Evolutionary conservation across 53 echinoderm and acorn worm species (phyloP), one percentile per base, ranked within the genome.

Genomic region (Luidia sarsii): DNA sequence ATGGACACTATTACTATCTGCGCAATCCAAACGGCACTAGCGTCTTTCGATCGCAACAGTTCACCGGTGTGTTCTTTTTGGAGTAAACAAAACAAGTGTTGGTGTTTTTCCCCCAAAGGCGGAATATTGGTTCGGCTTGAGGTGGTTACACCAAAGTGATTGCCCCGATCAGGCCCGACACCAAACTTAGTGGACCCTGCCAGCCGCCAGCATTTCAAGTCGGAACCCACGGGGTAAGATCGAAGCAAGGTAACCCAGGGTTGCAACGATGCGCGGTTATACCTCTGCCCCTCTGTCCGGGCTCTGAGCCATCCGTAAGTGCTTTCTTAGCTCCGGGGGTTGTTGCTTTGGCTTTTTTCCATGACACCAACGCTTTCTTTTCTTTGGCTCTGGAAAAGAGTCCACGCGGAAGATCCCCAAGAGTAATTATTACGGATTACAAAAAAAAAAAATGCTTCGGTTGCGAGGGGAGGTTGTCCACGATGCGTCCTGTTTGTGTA

Each of bases 391-490:
- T 41, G 41, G 41, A 41, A 41, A 54, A 10, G 46, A 60, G 61
- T 77, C 77, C 39, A 31, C 46, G 19, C 16, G n/a, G 33, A 61
- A 20, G 48, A 61, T 19, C 77, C 77, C 77, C 77, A n/a, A 15
- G 77, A 77, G 77, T 77, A 77, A 77, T 77, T 77, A 77, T 60
- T 31, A 57, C 21, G 48, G 61, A 60, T 77, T 77, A 45, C n/a
- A n/a, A n/a, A n/a, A n/a, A n/a, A n/a, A n/a, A 77, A 69, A 77
- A 56, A 77, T 77, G 77, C 60, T 77, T 60, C n/a, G 13, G 61
- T 33, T 31, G 61, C 59, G 31, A 46, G 7, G 75, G 75, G 59
- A 60, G 30, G 35, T 29, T 4, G 36, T 60, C 27, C 41, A 7
- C 11, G 41, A 48, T 18, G 60, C 41, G 21, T 77, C 61, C 41